Evolutionary conservation across 92 coral and sea anemone genomes (phyloP).

Genomic region (Palythoa grandis): DNA sequence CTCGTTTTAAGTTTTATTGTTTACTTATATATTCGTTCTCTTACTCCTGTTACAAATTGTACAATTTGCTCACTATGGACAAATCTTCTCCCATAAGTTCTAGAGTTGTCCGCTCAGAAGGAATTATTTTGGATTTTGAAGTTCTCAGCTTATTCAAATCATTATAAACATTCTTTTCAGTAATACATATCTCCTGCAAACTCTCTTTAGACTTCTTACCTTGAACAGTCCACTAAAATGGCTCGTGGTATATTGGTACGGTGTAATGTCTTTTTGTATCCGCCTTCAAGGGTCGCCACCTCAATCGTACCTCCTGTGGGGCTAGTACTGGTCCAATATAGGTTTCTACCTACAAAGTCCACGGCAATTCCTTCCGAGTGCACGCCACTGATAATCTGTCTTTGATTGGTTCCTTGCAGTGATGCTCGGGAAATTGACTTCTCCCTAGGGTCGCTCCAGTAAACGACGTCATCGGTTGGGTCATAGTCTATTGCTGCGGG

Average conservation of each 20-base stretch:
- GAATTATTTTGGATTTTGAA: background rate
- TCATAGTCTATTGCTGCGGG: conserved; percentile 25
- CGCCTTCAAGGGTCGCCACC: conserved; percentile 14
- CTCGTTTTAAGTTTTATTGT: no score
- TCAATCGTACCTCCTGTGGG: background rate
- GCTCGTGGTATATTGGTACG: conserved; percentile 7
- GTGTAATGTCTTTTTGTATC: conserved; percentile 1
- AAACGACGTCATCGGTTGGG: background rate
- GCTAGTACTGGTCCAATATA: conserved; percentile 15
- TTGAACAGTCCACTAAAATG: conserved; percentile 3
- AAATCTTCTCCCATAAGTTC: no score
- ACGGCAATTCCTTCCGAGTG: conserved; percentile 19
- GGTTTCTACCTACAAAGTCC: background rate
- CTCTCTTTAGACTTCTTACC: background rate
- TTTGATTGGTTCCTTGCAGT: background rate
- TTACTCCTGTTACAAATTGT: no score
- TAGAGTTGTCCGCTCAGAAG: background rate
- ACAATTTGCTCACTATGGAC: no score
- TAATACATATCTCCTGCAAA: background rate
- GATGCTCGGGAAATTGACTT: conserved; percentile 14
- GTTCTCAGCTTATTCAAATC: background rate
- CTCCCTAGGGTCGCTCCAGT: conserved; percentile 34
- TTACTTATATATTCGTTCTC: no score
- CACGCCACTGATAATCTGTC: background rate
- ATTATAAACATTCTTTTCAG: background rate